Evolutionary conservation across 2,113 vertebrate species (phyloP).

Genomic region (Ancistrus triradiatus): DNA sequence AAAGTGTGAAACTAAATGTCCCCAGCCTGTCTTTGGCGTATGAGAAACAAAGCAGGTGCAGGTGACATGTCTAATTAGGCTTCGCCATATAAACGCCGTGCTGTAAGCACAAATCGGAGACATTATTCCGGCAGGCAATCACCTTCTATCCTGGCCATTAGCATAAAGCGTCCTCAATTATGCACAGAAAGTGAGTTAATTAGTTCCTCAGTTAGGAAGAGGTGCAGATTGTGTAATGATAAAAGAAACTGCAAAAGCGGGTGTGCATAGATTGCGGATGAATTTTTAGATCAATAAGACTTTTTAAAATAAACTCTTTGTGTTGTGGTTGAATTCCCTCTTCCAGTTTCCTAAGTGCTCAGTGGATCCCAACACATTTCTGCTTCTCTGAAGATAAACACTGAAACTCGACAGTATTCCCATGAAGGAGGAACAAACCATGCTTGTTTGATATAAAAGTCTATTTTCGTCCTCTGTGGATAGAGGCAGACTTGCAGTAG

Average conservation of each 20-base stretch:
- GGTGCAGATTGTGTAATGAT: constrained; percentile 20
- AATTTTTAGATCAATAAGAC: constrained; percentile 19
- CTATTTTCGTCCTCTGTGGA: neutral
- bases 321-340: no score
- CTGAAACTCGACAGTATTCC: neutral
- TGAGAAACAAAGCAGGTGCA: constrained; percentile 2
- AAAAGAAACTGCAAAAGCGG: neutral
- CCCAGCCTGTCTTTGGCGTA: constrained; percentile 27
- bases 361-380: neutral
- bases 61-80: constrained; percentile 39
- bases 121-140: constrained; percentile 38
- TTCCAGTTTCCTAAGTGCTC: neutral
- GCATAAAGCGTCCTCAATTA: constrained; percentile 44
- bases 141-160: constrained; percentile 36
- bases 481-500: constrained; percentile 33
- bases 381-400: constrained; percentile 9
- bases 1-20: no score
- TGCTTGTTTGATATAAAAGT: constrained; percentile 2
- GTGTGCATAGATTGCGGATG: neutral
- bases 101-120: constrained; percentile 48
- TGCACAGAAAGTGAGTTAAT: constrained; percentile 45
- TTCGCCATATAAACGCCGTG: constrained; percentile 33
- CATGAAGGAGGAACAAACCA: neutral
- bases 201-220: constrained; percentile 48
- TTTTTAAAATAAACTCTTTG: no score